phyloP scores from a whole-genome alignment of 2,113 vertebrate genomes.

The Lepidothrix coronata region DNA sequence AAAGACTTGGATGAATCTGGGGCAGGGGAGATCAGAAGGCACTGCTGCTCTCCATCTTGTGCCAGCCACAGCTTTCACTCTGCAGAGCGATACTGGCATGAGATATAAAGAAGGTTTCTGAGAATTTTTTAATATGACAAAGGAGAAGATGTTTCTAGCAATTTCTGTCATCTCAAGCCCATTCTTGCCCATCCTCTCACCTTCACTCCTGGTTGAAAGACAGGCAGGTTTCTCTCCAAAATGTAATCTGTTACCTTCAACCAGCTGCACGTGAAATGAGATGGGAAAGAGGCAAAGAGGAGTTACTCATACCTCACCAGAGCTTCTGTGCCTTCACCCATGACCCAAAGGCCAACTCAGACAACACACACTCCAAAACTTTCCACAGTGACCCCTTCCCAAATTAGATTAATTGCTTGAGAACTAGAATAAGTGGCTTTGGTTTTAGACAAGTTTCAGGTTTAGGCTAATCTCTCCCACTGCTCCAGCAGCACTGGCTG shows the following conservation, averaged over 20 bases:
- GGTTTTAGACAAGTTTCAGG: neutral
- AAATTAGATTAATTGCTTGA: neutral
- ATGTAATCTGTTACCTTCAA: conserved; percentile 90
- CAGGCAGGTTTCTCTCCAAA: conserved; percentile 84
- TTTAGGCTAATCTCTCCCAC: neutral
- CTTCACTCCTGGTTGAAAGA: conserved; percentile 89
- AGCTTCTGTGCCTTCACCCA: neutral
- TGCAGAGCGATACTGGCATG: neutral
- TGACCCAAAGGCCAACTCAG: neutral
- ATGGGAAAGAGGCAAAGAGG: neutral
- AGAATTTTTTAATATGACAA: neutral
- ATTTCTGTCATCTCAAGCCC: neutral
- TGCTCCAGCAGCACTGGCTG: neutral
- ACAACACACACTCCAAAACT: neutral
- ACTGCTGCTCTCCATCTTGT: neutral
- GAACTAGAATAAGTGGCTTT: neutral
- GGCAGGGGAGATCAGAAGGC: neutral
- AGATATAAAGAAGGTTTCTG: neutral
- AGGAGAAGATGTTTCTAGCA: neutral
- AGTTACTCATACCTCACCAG: neutral
- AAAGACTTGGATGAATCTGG: neutral
- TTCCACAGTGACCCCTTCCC: neutral
- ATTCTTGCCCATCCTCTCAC: conserved; percentile 62
- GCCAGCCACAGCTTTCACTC: neutral
- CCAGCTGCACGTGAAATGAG: conserved; percentile 80